Evolutionary conservation across 1,140 invertebrate species (phyloP).

Genomic region (Nephotettix cincticeps): DNA sequence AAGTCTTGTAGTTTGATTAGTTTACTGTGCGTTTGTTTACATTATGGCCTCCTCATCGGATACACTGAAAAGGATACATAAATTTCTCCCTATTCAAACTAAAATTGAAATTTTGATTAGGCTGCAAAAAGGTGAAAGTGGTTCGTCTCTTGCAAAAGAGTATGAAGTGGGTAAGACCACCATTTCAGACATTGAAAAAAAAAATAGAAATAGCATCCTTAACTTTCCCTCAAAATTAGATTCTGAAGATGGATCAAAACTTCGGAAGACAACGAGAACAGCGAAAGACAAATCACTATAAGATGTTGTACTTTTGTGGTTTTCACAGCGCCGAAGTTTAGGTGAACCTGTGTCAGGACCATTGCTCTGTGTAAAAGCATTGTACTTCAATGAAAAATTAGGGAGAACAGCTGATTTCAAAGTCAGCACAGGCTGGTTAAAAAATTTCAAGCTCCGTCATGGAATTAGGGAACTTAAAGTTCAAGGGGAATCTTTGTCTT

Average conservation of each 20-base stretch:
- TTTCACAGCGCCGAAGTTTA: constrained; percentile 33
- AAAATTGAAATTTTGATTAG: constrained; percentile 33
- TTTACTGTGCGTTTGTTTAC: background rate
- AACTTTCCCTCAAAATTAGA: constrained; percentile 28
- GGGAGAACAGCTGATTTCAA: constrained; percentile 31
- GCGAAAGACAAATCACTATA: constrained; percentile 33
- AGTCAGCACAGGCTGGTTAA: constrained; percentile 46
- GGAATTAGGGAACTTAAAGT: constrained; percentile 44
- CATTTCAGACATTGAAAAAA: constrained; percentile 33
- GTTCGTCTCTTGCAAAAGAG: constrained; percentile 14
- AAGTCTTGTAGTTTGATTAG: too few relatives aligned
- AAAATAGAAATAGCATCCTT: constrained; percentile 22
- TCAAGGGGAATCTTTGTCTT: constrained; percentile 43
- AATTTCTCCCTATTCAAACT: constrained; percentile 19
- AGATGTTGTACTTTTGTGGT: constrained; percentile 35
- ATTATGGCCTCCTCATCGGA: background rate
- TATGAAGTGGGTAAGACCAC: constrained; percentile 34
- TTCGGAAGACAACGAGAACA: constrained; percentile 30
- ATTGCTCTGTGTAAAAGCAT: constrained; percentile 37
- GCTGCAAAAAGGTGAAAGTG: constrained; percentile 32
- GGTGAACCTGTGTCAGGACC: constrained; percentile 37
- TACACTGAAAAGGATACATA: background rate
- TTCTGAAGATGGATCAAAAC: constrained; percentile 13
- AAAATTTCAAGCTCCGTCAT: constrained; percentile 45
- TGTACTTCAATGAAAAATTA: constrained; percentile 34